Conservation (phyloP, 2,888 invertebrate species). For the Eueremaeus valkanovi region DNA sequence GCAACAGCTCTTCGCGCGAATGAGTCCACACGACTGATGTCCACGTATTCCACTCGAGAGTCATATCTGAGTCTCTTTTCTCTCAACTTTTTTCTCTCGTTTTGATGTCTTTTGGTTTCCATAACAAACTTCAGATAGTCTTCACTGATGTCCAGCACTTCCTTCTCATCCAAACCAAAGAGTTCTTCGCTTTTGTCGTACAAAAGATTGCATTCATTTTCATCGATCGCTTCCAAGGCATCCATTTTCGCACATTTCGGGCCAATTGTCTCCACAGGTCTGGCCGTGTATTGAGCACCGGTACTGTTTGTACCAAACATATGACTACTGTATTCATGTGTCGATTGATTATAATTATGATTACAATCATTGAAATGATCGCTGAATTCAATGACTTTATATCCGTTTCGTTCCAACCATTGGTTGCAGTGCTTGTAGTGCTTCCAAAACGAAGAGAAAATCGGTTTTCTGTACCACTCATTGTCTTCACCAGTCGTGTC, state of each 20-base stretch:
- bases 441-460: not conserved
- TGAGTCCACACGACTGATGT: not conserved
- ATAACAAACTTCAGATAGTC: constrained; percentile 12
- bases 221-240: constrained; percentile 5
- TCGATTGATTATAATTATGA: no score
- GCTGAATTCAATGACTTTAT: constrained; percentile 10
- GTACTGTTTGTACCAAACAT: no score
- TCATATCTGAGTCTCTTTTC: constrained; percentile 14
- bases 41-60: constrained; percentile 7
- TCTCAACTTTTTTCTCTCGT: constrained; percentile 2
- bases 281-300: no score
- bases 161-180: not conserved
- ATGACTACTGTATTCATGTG: no score
- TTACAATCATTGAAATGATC: not conserved
- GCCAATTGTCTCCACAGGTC: no score
- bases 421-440: constrained; percentile 21
- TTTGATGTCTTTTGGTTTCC: constrained; percentile 24
- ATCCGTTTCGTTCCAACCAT: constrained; percentile 11
- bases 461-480: constrained; percentile 6
- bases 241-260: not conserved
- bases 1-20: not conserved
- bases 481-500: not conserved
- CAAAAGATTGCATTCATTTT: not conserved
- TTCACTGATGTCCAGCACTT: not conserved
- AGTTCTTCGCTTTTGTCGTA: not conserved